Evolutionary conservation across 2,797 vertebrate species (phyloP), one percentile per base, ranked within the genome.

Genomic region (Oreochromis mossambicus): DNA sequence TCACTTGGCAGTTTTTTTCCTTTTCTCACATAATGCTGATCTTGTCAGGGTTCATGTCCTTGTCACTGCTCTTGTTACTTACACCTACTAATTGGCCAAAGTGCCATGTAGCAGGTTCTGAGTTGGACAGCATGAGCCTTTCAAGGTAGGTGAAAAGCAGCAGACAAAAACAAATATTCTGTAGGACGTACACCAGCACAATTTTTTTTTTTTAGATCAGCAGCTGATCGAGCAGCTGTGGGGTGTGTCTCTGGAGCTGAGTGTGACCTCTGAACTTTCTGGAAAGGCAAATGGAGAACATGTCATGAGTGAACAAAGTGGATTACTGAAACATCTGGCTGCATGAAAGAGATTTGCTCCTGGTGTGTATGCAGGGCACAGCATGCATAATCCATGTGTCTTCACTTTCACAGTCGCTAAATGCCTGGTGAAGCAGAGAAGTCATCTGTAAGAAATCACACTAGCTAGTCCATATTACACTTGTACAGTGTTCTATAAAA

Each of bases 221-320:
- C 15, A 32, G 17, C 50, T 78, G 76, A 58, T 50, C 11, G 19
- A 24, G 36, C 85, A 81, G 81, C 70, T 85, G 83, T 11, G 26
- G 61, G 81, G 41, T 46, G 2, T 75, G 48, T 46, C 78, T 85
- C 78, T 55, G 46, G 56, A 14, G 78, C 81, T 3, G 17, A 78
- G 54, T 24, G 56, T 73, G 83, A 88, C 76, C 76, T 88, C 50
- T 89, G 88, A 86, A 66, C 41, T 79, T 38, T 81, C 24, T 21
- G 58, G 48, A 75, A 84, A 82, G 81, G 61, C 66, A 70, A 85
- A 83, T 34, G 32, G 36, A 77, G 21, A 78, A 80, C 76, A 81
- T 68, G 61, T 87, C 79, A 58, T 73, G 86, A 75, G 19, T 82
- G 51, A 66, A 52, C 66, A 84, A 32, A 81, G 78, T 54, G 19